Base-by-base conservation (phyloP, 2,797 vertebrate genomes). In the Xenops minutus region DNA sequence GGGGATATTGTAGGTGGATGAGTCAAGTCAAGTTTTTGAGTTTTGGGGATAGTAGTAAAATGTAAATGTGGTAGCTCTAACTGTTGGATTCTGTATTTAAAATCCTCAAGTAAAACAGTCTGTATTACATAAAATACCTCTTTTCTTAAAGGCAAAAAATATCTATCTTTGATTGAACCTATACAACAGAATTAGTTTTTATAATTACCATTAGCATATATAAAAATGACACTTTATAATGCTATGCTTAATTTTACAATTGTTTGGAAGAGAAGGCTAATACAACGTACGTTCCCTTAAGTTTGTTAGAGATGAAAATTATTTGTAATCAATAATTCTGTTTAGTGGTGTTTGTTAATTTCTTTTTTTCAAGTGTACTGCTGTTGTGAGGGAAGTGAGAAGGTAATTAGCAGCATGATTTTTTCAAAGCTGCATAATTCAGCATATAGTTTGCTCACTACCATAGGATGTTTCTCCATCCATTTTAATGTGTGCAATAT, bases 401-500 rank as follows among this genome's bases (percentile, higher is more conserved):
- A 62, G 29, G 24, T 73, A 30, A 63, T 51, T 10, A 43, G 21
- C 37, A 61, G 24, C 2, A 1, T 52, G 14, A 10, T 82, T 85
- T 67, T 49, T 83, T 75, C 20, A 2, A 23, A 48, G 49, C 32
- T 52, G 29, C 18, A 29, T 62, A 54, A 72, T 64, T 85, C 16
- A 10, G 12, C 20, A 1, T 61, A 2, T 5, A 24, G 24, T n/a
- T n/a, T 66, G 18, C 19, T 92, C 21, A 1, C 5, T 63, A 9
- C 24, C 21, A 12, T 36, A 55, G 30, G 14, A 5, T 0, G 22
- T 51, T 55, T 78, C 27, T 66, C 49, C 23, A 44, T 82, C 32
- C 2, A 1, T 48, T 88, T 62, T 61, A 19, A 37, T 24, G 2
- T n/a, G 12, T 1, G 1, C 0, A 4, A 6, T 1, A 1, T 10